Evolutionary conservation across 2,888 invertebrate species (phyloP), one percentile per base, ranked within the genome.

Genomic region (Ceriagrion tenellum): DNA sequence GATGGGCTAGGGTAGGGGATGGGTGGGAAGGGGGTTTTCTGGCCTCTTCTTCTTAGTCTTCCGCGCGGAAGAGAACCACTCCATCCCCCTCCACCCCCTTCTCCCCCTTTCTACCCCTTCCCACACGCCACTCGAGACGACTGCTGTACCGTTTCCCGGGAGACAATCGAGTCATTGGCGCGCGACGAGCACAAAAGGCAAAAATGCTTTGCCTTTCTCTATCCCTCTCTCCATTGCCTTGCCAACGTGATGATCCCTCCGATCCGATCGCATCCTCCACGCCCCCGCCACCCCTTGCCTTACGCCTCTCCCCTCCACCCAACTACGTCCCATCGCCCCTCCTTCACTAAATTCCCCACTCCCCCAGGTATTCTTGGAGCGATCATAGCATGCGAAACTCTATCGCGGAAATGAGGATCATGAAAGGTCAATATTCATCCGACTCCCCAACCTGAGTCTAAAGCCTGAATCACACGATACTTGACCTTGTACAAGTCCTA

Each of bases 71-170:
- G 69, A 69, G n/a, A 59, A 6, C 59, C 55, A 35, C 40, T 30
- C 40, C 35, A 59, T n/a, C n/a, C n/a, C n/a, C n/a, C n/a, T n/a
- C n/a, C n/a, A n/a, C n/a, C n/a, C n/a, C n/a, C n/a, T n/a, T n/a
- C n/a, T n/a, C n/a, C n/a, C n/a, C n/a, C n/a, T n/a, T n/a, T n/a
- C n/a, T n/a, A n/a, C n/a, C n/a, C 23, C 55, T 23, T 59, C n/a
- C n/a, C n/a, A n/a, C n/a, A 47, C 47, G 2, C 47, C 47, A 47
- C 47, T 47, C 47, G 2, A 47, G 59, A 30, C 63, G 63, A 40
- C 91, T 63, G 40, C 63, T 63, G 74, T 93, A 93, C 93, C 93
- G 93, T 93, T 93, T 74, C 40, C 69, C 93, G 40, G 40, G 93
- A 63, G 59, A 89, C 55, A 55, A 47, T 47, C n/a, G 47, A 55